Evolutionary conservation across 1,140 invertebrate species (phyloP).

Genomic region (Neodiprion lecontei): DNA sequence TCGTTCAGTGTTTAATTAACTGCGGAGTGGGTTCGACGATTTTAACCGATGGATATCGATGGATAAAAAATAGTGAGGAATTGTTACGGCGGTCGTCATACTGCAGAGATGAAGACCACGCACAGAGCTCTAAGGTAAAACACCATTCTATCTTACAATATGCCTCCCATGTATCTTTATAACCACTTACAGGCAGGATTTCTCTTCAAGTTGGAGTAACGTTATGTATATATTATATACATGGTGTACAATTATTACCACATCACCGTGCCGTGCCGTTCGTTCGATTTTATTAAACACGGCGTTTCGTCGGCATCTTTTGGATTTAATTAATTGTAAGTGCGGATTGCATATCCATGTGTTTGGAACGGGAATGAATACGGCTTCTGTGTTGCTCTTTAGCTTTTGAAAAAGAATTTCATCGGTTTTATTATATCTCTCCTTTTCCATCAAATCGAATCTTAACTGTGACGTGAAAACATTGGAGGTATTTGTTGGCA

Average conservation of each 20-base stretch:
- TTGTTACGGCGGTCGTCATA: neutral
- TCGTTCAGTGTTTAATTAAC: neutral
- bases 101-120: constrained; percentile 42
- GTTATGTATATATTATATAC: constrained; percentile 19
- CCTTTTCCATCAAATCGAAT: too few species aligned
- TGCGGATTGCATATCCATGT: too few species aligned
- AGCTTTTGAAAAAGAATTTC: too few species aligned
- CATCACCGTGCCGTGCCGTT: constrained; percentile 13
- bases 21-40: neutral
- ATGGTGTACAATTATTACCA: constrained; percentile 20
- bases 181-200: constrained; percentile 11
- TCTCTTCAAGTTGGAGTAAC: constrained; percentile 36
- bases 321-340: neutral
- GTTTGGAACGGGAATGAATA: too few species aligned
- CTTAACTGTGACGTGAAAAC: too few species aligned
- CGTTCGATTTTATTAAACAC: neutral
- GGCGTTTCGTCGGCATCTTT: neutral
- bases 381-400: too few species aligned
- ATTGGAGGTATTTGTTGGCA: too few species aligned
- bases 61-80: neutral
- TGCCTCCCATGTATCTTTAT: constrained; percentile 28
- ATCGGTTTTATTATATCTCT: too few species aligned
- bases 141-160: neutral
- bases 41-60: constrained; percentile 2
- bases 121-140: constrained; percentile 41